Conservation (phyloP, 2,797 vertebrate species). For the Antrozous pallidus region DNA sequence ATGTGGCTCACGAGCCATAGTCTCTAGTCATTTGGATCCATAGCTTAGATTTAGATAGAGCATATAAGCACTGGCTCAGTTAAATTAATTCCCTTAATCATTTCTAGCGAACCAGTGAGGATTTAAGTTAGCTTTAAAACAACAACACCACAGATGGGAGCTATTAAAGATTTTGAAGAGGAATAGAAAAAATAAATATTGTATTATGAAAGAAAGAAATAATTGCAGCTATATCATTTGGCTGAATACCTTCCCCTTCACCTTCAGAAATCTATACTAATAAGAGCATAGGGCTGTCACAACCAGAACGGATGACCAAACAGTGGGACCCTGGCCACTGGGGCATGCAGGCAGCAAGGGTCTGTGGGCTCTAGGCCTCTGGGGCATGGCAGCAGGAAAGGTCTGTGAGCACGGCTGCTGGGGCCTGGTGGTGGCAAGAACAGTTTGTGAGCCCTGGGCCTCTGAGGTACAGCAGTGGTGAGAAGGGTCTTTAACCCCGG, state of each 20-base stretch:
- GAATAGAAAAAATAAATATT: constrained; percentile 12
- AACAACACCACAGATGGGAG: neutral
- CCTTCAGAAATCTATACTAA: neutral
- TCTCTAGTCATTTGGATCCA: neutral
- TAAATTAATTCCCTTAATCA: neutral
- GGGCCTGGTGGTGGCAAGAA: too few species aligned
- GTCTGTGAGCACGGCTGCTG: too few species aligned
- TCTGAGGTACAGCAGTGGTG: too few species aligned
- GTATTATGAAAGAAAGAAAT: neutral
- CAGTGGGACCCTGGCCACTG: too few species aligned
- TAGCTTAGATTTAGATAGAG: neutral
- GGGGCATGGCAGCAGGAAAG: too few species aligned
- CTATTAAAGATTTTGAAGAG: neutral
- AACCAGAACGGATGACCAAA: too few species aligned
- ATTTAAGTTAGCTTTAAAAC: constrained; percentile 22
- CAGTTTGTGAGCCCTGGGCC: too few species aligned
- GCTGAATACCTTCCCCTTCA: neutral
- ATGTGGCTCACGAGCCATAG: too few species aligned
- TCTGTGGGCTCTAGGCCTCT: too few species aligned
- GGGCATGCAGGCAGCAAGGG: too few species aligned
- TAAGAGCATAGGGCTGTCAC: too few species aligned
- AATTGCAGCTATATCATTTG: neutral
- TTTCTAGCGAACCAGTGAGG: constrained; percentile 1
- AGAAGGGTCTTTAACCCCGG: too few species aligned
- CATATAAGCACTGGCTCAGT: neutral